Base-by-base conservation (phyloP, 2,888 invertebrate genomes). In the Orthosia gracilis region DNA sequence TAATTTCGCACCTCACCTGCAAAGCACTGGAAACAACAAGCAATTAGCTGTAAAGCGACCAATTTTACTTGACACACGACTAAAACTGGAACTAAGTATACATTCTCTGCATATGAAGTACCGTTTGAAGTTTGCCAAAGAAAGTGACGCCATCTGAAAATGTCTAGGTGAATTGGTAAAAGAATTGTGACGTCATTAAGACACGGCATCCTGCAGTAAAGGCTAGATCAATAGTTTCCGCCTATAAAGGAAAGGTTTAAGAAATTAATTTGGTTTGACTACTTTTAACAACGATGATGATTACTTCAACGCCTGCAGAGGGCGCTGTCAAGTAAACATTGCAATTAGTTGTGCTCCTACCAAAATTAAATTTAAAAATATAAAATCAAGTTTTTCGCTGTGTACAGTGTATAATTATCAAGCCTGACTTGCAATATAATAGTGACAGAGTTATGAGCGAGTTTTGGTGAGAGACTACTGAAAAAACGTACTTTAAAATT, bases 1-100 rank as follows among this genome's bases (percentile, higher is more conserved):
- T 78, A 78, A 81, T 82, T 81, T 82, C 58, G 58, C 78, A 70
- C 78, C 64, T 73, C 73, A 50, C 70, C 73, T 78, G 50, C 69
- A 81, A 72, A 69, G 50, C 64, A 70, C 67, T 76, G 67, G 61
- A 67, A 82, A 73, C 70, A 81, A 65, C 81, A 64, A 70, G 82
- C 73, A 82, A 82, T 81, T 82, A 72, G 58, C 50, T 5, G 50
- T 18, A 21, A 69, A 69, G 2, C 21, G 47, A n/a, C 76, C 76
- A 64, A 31, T 17, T 11, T 61, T 40, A 61, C 31, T 59, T 55
- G 59, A 59, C 45, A 69, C 63, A 0, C 58, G 66, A 55, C 21
- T 4, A 3, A 58, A 54, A 26, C 2, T 26, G 47, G 21, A 67
- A 79, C 69, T 59, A 15, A 7, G 18, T 17, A 15, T 4, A 17